These are phyloP conservation scores for Drosophila aldrichi DNA, from an alignment of 2,888 invertebrate genomes.

Conservation along the genomic window DNA sequence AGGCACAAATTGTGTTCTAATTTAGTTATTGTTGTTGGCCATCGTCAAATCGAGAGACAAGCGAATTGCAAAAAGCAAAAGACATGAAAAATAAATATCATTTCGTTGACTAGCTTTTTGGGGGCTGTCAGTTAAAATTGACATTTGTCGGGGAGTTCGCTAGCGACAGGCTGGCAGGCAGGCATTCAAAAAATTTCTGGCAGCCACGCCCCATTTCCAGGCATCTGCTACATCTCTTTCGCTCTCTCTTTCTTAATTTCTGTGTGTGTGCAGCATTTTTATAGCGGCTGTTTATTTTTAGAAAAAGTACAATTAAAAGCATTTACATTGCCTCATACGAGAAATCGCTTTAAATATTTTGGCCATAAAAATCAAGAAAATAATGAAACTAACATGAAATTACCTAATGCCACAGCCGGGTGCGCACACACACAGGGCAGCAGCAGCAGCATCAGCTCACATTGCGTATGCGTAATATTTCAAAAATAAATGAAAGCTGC, in stretches of 20 bases:
- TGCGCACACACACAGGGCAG: constrained; percentile 20
- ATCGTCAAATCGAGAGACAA: constrained; percentile 18
- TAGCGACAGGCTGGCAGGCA: constrained; percentile 11
- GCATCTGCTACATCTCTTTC: constrained; percentile 11
- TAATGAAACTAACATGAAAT: constrained; percentile 44
- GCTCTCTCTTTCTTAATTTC: neutral
- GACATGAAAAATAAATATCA: constrained; percentile 28
- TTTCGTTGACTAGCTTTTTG: constrained; percentile 22
- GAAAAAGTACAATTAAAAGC: constrained; percentile 75
- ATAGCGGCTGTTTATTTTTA: constrained; percentile 36
- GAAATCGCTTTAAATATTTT: constrained; percentile 37
- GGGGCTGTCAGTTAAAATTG: constrained; percentile 37
- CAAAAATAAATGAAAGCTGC: constrained; percentile 71
- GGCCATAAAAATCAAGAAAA: constrained; percentile 52
- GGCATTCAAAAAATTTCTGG: constrained; percentile 16
- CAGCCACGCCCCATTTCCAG: constrained; percentile 51
- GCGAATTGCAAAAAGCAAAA: constrained; percentile 19
- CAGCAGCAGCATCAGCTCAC: constrained; percentile 10
- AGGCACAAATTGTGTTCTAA: constrained; percentile 39
- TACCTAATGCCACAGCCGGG: constrained; percentile 70
- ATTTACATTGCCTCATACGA: constrained; percentile 63
- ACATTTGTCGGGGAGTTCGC: constrained; percentile 42
- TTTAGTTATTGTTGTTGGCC: constrained; percentile 24
- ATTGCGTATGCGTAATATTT: constrained; percentile 75
- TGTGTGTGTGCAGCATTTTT: constrained; percentile 23